phyloP scores from a whole-genome alignment of 2,113 vertebrate species.

The Lepus timidus region DNA sequence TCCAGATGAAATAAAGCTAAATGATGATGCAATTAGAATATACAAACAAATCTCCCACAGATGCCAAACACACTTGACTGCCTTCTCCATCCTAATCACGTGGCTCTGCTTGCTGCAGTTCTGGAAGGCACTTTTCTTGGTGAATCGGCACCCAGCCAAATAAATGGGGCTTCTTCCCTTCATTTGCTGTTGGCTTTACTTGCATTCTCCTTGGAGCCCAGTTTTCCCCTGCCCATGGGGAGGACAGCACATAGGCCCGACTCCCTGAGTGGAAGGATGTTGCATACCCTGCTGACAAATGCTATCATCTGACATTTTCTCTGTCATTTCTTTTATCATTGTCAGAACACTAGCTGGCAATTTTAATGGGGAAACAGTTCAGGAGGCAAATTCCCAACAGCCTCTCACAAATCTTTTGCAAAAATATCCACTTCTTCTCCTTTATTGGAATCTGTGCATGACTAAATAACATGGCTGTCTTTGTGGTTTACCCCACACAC shows the following conservation, averaged over 20 bases:
- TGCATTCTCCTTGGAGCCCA: constrained; percentile 2
- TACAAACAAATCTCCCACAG: constrained; percentile 76
- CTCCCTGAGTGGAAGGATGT: constrained; percentile 64
- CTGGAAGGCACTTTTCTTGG: neutral
- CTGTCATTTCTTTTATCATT: constrained; percentile 59
- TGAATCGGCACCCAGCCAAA: neutral
- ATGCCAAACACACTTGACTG: constrained; percentile 60
- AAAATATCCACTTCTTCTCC: neutral
- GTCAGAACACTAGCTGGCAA: constrained; percentile 40
- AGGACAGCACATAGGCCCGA: accelerated
- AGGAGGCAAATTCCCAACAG: constrained; percentile 7
- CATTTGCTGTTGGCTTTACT: neutral
- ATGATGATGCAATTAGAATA: constrained; percentile 71
- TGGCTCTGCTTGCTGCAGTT: neutral
- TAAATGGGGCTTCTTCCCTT: neutral
- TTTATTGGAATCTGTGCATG: neutral
- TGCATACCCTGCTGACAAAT: constrained; percentile 66
- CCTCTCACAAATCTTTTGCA: neutral
- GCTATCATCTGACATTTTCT: constrained; percentile 65
- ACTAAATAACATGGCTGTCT: neutral
- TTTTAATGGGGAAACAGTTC: constrained; percentile 45
- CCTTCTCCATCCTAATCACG: constrained; percentile 43
- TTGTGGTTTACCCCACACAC: neutral
- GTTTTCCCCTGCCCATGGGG: neutral
- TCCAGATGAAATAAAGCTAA: constrained; percentile 80